phyloP scores from a whole-genome alignment of 2,888 invertebrate species.

The Ectobius pallidus region DNA sequence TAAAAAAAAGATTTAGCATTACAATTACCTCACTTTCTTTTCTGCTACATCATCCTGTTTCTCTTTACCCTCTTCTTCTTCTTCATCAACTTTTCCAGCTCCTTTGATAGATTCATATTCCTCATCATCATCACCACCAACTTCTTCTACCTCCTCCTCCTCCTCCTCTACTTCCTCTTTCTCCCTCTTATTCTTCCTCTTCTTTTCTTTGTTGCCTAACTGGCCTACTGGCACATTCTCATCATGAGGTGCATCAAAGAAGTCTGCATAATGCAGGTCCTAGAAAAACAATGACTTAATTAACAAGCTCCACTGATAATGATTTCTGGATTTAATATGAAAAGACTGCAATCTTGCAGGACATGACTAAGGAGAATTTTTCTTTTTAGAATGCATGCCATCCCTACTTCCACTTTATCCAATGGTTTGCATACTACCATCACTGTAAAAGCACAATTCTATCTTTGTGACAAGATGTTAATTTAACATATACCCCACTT shows the following conservation, averaged over 20 bases:
- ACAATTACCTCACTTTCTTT: constrained; percentile 37
- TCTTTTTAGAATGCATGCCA: too few species aligned
- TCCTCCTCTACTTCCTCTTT: constrained; percentile 41
- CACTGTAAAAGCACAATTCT: too few species aligned
- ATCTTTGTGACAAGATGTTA: too few species aligned
- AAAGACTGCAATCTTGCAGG: too few species aligned
- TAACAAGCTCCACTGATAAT: too few species aligned
- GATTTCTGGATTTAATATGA: too few species aligned
- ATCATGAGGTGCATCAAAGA: constrained; percentile 61
- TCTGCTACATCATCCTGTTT: neutral
- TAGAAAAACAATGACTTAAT: neutral
- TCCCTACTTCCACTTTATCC: too few species aligned
- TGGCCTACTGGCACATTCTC: constrained; percentile 1
- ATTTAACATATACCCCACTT: too few species aligned
- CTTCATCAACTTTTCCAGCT: neutral
- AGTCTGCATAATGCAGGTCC: constrained; percentile 60
- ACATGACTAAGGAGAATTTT: too few species aligned
- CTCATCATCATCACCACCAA: constrained; percentile 44
- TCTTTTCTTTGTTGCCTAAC: constrained; percentile 28
- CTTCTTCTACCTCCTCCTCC: constrained; percentile 46
- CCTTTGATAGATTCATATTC: constrained; percentile 37
- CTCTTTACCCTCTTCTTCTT: neutral
- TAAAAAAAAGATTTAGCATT: neutral
- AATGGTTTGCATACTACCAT: too few species aligned
- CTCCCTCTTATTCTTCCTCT: neutral